Percentiles rank a stretch among this genome's conserved stretches.
These are phyloP conservation scores for Psophia crepitans DNA, from an alignment of 2,113 vertebrate species.

Conservation along the genomic window DNA sequence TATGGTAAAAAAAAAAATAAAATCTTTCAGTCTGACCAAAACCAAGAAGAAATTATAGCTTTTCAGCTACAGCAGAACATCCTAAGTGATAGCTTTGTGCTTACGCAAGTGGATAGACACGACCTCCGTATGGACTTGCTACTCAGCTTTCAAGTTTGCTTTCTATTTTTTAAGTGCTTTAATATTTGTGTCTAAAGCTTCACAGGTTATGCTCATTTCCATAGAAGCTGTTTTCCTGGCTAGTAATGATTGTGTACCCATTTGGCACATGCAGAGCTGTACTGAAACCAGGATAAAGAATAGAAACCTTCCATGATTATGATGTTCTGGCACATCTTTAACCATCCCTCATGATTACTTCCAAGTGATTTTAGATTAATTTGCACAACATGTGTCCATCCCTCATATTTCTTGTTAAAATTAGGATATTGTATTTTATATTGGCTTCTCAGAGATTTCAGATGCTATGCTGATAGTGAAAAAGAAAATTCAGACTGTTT, in stretches of 20 bases:
- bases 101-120: rapidly evolving
- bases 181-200: neutral
- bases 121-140: neutral
- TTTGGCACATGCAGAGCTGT: neutral
- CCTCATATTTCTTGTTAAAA: neutral
- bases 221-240: neutral
- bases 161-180: neutral
- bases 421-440: neutral
- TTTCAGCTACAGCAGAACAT: neutral
- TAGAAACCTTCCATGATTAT: neutral
- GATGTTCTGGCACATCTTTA: neutral
- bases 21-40: neutral
- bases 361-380: neutral
- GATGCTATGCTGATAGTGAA: neutral
- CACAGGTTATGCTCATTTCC: neutral
- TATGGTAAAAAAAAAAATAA: neutral
- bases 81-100: neutral
- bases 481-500: neutral
- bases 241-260: neutral
- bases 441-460: neutral
- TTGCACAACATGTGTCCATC: neutral
- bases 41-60: neutral
- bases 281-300: neutral
- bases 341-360: neutral
- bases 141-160: neutral